Base-by-base conservation (phyloP, 2,888 invertebrate genomes). In the Torymus texanus region DNA sequence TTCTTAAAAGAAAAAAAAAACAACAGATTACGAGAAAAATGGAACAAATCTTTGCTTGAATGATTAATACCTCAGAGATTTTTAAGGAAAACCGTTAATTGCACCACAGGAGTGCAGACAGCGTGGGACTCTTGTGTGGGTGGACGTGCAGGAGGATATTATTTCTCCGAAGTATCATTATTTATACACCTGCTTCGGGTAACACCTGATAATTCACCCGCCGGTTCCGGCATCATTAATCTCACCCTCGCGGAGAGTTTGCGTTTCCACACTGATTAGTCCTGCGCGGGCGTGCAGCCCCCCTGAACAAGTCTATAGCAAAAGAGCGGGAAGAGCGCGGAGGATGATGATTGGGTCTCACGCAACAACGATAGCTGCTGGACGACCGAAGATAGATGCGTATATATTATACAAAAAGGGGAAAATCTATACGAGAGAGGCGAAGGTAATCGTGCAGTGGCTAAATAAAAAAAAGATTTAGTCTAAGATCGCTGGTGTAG, bases 141-240 rank as follows among this genome's bases (percentile, higher is more conserved):
- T 5, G 29, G 29, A 1, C 18, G 21, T 0, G 18, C 53, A 11
- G 8, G 4, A 8, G 55, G 62, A 63, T 78, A 81, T 75, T 66
- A 68, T 72, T 78, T 68, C 68, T 72, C 63, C 41, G 68, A 21
- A 14, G 70, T 14, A 74, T 75, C 76, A 79, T 81, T 76, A 76
- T 81, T 77, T 55, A 75, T 55, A 61, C 62, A 24, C 75, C 50
- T 58, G 55, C 13, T 50, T 14, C 29, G 67, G 29, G 58, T 56
- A 75, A 76, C 81, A 76, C 79, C 73, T 73, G 79, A 81, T 81
- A 81, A 81, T 79, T 81, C 76, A 59, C 55, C 29, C 56, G 16
- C 24, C 63, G 51, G 68, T 76, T 76, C 73, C 71, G 68, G 65
- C 14, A 53, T 81, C 81, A 75, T 81, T 79, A 79, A 79, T 81